Conservation (phyloP, 1,140 invertebrate species). For the Tyrophagus putrescentiae region DNA sequence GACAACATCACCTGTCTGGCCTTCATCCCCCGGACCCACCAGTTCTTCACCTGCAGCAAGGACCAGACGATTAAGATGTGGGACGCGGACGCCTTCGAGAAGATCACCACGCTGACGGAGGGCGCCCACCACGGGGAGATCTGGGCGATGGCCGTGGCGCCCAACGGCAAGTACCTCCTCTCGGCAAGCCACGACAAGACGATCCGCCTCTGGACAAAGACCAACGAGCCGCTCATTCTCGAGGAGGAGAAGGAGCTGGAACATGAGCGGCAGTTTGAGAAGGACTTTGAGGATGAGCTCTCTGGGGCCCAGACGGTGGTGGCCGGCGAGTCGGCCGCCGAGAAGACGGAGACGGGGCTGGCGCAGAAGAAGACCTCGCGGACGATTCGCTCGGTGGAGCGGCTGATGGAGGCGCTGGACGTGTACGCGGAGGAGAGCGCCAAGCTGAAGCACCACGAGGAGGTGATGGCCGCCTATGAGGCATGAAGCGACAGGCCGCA, state of each 20-base stretch:
- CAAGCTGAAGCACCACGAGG: constrained; percentile 30
- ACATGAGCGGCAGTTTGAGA: constrained; percentile 23
- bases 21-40: constrained; percentile 78
- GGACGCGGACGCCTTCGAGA: constrained; percentile 85
- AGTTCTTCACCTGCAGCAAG: constrained; percentile 81
- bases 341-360: constrained; percentile 51
- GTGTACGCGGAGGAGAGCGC: constrained; percentile 46
- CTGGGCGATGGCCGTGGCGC: constrained; percentile 54
- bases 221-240: constrained; percentile 72
- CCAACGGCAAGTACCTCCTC: constrained; percentile 60
- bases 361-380: constrained; percentile 77
- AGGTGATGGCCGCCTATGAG: constrained; percentile 27
- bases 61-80: constrained; percentile 90
- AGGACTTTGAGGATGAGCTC: constrained; percentile 20
- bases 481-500: background rate
- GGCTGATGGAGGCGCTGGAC: constrained; percentile 70
- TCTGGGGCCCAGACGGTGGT: constrained; percentile 28
- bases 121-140: constrained; percentile 67
- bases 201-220: constrained; percentile 68
- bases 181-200: constrained; percentile 77
- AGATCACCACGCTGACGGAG: constrained; percentile 74
- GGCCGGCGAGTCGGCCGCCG: constrained; percentile 33
- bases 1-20: constrained; percentile 73
- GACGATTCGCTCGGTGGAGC: constrained; percentile 78
- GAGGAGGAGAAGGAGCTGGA: constrained; percentile 71